phyloP scores from a whole-genome alignment of 2,888 invertebrate species.

The Chesias legatella region DNA sequence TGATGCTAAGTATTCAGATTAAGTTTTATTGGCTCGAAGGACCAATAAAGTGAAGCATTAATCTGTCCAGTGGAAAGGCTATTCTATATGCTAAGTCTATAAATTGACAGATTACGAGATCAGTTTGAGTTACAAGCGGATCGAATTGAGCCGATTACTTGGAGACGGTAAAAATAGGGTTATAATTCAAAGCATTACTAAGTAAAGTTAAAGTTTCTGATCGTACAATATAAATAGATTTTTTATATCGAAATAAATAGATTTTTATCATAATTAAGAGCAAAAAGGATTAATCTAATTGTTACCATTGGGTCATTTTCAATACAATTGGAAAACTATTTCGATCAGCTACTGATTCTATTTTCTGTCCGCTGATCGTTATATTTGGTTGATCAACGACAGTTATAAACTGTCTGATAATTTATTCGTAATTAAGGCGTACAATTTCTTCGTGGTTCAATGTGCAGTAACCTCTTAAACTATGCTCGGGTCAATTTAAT shows the following conservation, averaged over 20 bases:
- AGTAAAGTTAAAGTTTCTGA: too few relatives aligned
- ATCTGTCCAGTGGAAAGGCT: slow-evolving; percentile 30
- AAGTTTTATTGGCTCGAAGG: slow-evolving; percentile 20
- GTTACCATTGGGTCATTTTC: too few relatives aligned
- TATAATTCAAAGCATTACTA: not conserved
- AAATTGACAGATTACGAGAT: slow-evolving; percentile 36
- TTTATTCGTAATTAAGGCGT: too few relatives aligned
- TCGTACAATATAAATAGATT: too few relatives aligned
- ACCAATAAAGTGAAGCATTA: slow-evolving; percentile 37
- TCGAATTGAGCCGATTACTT: slow-evolving; percentile 4
- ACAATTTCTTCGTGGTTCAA: slow-evolving; percentile 23
- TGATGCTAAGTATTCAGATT: slow-evolving; percentile 3
- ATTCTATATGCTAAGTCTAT: slow-evolving; percentile 26
- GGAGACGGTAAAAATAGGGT: slow-evolving; percentile 3
- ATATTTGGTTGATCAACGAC: too few relatives aligned
- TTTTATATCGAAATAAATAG: too few relatives aligned
- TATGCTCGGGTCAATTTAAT: slow-evolving; percentile 45
- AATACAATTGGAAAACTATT: too few relatives aligned
- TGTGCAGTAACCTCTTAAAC: slow-evolving; percentile 37
- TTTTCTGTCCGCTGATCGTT: too few relatives aligned
- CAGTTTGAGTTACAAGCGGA: slow-evolving; percentile 29
- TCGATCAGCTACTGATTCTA: too few relatives aligned
- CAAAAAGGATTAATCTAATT: too few relatives aligned
- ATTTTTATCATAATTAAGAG: too few relatives aligned
- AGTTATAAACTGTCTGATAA: too few relatives aligned